Base-by-base conservation (phyloP, 1,140 invertebrate species). In the Drosophila varians region DNA sequence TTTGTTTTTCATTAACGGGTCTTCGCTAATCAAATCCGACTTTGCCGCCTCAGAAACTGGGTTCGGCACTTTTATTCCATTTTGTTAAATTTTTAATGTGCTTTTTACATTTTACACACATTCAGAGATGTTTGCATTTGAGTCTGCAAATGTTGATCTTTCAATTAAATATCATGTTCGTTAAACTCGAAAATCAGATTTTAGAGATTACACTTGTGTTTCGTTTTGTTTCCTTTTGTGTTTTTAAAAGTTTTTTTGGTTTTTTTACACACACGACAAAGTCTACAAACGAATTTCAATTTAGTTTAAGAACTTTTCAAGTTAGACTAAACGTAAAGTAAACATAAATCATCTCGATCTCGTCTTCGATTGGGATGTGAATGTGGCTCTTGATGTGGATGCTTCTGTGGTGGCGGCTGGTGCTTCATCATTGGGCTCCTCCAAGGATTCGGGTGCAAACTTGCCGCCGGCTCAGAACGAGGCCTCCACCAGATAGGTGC, bases 401-500 rank as follows among this genome's bases (percentile, higher is more conserved):
- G 36, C 14, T 38, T 38, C 36, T 31, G 12, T 38, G n/a, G 12
- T 31, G 28, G 28, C 21, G 21, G 2, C 28, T 31, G 28, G 28
- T 11, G 9, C 28, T 31, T 31, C n/a, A 11, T 31, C 28, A 31
- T 31, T 31, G 3, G 28, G 2, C 9, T 38, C n/a, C 36, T 14
- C 26, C 18, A 56, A 12, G 46, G 28, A 21, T 51, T 16, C 25
- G 19, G 23, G 8, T 18, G 36, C 34, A 36, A 38, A n/a, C 19
- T 53, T 26, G 57, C 48, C 31, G 57, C 51, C 57, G 49, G 61
- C 69, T 90, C 88, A 90, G 93, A 96, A 96, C 48, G 95, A 96
- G 77, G 95, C 95, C 91, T 96, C 95, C 79, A 96, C 95, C 82
- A 96, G 93, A 91, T 96, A 96, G 79, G 95, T 96, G 86, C 94